These are phyloP conservation scores for Cirrhinus mrigala DNA, from an alignment of 2,797 vertebrate species.

Conservation along the genomic window DNA sequence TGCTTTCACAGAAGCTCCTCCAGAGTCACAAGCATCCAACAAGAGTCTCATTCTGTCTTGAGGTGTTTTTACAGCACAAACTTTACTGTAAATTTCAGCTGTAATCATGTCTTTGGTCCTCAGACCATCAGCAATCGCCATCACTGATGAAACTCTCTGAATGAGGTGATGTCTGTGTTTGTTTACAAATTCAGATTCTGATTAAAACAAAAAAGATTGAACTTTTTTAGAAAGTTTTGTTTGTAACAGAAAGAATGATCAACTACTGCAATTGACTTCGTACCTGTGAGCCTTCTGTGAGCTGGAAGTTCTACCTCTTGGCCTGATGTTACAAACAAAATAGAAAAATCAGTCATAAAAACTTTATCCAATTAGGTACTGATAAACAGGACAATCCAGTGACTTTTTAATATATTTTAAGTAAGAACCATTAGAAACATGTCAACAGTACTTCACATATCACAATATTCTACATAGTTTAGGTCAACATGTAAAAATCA, in stretches of 20 bases:
- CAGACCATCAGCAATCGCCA: slow-evolving; percentile 49
- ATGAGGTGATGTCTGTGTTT: slow-evolving; percentile 25
- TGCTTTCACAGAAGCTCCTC: not conserved
- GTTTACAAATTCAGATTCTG: slow-evolving; percentile 45
- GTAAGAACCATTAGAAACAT: too few species aligned
- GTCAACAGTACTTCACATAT: not conserved
- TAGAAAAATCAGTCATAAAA: not conserved
- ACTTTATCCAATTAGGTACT: not conserved
- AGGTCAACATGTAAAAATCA: not conserved
- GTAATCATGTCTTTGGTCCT: not conserved
- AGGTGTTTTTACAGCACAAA: not conserved
- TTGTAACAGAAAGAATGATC: not conserved
- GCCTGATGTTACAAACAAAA: not conserved
- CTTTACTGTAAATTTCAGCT: not conserved
- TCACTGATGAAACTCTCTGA: slow-evolving; percentile 23
- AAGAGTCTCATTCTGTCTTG: slow-evolving; percentile 34
- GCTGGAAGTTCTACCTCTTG: not conserved
- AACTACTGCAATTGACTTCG: not conserved
- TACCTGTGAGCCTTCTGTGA: not conserved
- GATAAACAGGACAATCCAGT: too few species aligned
- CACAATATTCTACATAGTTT: not conserved
- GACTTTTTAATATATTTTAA: too few species aligned
- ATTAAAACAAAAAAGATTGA: not conserved
- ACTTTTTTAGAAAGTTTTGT: not conserved
- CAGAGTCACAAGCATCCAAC: not conserved